phyloP scores from a whole-genome alignment of 2,797 vertebrate genomes.

The Parauchenoglanis ngamensis region DNA sequence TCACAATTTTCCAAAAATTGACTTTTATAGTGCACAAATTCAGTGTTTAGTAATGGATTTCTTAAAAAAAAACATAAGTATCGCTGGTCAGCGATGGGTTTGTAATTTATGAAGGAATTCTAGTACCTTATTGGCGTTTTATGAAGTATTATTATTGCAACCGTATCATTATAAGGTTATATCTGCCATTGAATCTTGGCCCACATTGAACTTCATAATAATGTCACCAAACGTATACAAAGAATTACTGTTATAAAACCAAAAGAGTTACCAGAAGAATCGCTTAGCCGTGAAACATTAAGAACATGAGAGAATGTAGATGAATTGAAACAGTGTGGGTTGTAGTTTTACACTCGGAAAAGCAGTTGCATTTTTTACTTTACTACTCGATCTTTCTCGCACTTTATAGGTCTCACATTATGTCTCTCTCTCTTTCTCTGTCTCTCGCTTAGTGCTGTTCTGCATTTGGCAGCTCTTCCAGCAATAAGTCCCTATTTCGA shows the following conservation, averaged over 20 bases:
- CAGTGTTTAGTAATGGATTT: not conserved
- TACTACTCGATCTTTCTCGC: not conserved
- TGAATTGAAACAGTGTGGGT: slow-evolving; percentile 1
- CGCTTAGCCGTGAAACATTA: not conserved
- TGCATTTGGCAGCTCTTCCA: slow-evolving; percentile 2
- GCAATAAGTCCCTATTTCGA: slow-evolving; percentile 39
- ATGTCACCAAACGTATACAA: not conserved
- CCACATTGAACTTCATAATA: not conserved
- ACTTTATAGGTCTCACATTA: not conserved
- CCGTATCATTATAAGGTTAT: not conserved
- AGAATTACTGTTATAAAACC: not conserved
- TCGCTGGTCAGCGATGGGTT: not conserved
- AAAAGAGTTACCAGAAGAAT: not conserved
- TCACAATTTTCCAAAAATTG: too few species aligned
- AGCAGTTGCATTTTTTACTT: not conserved
- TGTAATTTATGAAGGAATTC: not conserved
- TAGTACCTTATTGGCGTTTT: not conserved
- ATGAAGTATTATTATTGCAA: not conserved
- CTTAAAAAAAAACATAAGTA: not conserved
- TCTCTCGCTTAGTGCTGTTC: not conserved
- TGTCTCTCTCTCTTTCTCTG: not conserved
- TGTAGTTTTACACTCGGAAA: not conserved
- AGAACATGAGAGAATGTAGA: not conserved
- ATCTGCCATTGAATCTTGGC: not conserved
- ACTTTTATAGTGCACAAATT: not conserved